Percentiles rank a stretch among this genome's conserved stretches.
These are phyloP conservation scores for Melieria picta DNA, from an alignment of 2,888 invertebrate species.

Conservation along the genomic window DNA sequence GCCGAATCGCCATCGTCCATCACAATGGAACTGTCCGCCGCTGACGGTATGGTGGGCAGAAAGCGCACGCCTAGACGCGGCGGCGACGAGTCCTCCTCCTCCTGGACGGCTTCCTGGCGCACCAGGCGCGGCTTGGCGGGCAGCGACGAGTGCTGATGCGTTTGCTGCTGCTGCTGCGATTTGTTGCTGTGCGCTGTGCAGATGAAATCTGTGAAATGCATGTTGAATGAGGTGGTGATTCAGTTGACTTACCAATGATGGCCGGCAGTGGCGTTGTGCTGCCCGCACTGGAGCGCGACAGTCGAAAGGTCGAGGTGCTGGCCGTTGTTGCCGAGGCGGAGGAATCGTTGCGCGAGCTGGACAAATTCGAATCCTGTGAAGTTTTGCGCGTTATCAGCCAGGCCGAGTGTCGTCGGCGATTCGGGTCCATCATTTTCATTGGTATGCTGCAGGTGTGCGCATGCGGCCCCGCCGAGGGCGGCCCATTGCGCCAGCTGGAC, in stretches of 20 bases:
- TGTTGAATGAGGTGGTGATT: neutral
- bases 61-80: slow-evolving; percentile 70
- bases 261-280: slow-evolving; percentile 68
- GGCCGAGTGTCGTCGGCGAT: slow-evolving; percentile 81
- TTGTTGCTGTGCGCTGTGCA: slow-evolving; percentile 61
- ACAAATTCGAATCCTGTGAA: slow-evolving; percentile 90
- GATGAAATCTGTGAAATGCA: neutral
- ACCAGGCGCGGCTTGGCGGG: slow-evolving; percentile 78
- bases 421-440: slow-evolving; percentile 73
- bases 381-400: slow-evolving; percentile 93
- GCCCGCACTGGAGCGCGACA: slow-evolving; percentile 81
- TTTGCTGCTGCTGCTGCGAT: slow-evolving; percentile 44
- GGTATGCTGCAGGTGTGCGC: slow-evolving; percentile 77
- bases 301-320: slow-evolving; percentile 89
- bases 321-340: slow-evolving; percentile 91
- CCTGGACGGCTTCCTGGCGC: slow-evolving; percentile 82
- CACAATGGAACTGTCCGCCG: slow-evolving; percentile 77
- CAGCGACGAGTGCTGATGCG: slow-evolving; percentile 42
- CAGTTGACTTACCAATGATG: slow-evolving; percentile 57
- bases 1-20: slow-evolving; percentile 71
- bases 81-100: slow-evolving; percentile 72
- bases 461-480: slow-evolving; percentile 62
- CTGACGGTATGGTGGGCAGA: slow-evolving; percentile 78
- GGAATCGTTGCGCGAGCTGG: slow-evolving; percentile 90
- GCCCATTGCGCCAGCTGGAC: slow-evolving; percentile 85